Evolutionary conservation across 2,113 vertebrate genomes (phyloP), one percentile per base, ranked within the genome.

Genomic region (Falcunculus frontatus): DNA sequence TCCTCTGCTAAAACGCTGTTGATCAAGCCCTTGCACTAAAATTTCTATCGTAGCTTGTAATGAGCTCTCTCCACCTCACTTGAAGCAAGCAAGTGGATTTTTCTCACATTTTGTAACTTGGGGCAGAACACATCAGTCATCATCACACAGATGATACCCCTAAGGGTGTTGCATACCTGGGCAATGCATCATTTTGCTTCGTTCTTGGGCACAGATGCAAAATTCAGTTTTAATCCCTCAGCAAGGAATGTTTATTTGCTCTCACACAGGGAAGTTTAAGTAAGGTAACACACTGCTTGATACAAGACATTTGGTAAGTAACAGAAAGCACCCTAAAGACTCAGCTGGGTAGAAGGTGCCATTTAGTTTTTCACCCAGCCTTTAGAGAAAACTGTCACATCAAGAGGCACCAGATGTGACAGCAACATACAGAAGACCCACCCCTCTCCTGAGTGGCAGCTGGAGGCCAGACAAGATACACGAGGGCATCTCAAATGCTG

Each of bases 401-500:
- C 46, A 65, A 53, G n/a, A 30, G 26, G n/a, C 20, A n/a, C 3
- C 49, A 77, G 18, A 27, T 12, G 13, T 16, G 27, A 76, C 68
- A 95, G 50, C 32, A 30, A 56, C 4, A 9, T 6, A 39, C 13
- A 57, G 20, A 74, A 70, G 18, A 75, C 2, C 6, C 46, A n/a
- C 0, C 2, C 26, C 37, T 39, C 63, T 89, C 77, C 42, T 8
- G 18, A 88, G 44, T 5, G 35, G 49, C 49, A 90, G 67, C 57
- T 42, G 35, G 30, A 92, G 33, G 52, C 18, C 70, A 79, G 29
- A 33, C 3, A 49, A 49, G 60, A 33, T 9, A 56, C 2, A 6
- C 0, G 0, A 67, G 23, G 16, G 26, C 42, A 67, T 13, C 27
- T 53, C n/a, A 37, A 75, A 41, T 5, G 23, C 35, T 20, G 39